phyloP scores from a whole-genome alignment of 2,888 invertebrate species.

The Eledone cirrhosa region DNA sequence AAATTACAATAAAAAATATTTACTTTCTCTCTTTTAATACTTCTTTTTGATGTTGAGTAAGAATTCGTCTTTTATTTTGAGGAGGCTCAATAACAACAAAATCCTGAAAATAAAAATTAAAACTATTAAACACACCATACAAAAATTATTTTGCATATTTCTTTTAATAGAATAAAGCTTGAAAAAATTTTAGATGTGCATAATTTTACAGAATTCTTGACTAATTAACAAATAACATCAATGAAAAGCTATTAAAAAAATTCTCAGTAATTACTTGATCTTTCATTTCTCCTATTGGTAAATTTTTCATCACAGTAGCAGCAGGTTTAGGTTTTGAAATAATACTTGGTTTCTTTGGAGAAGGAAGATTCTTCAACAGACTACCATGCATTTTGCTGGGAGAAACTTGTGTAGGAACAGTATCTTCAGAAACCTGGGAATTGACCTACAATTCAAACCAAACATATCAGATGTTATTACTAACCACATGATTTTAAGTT shows the following conservation, averaged over 20 bases:
- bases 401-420: slow-evolving; percentile 55
- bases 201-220: no score
- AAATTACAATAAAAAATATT: slow-evolving; percentile 7
- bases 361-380: slow-evolving; percentile 54
- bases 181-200: no score
- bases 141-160: neutral
- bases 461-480: no score
- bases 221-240: no score
- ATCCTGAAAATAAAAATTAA: slow-evolving; percentile 42
- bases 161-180: no score
- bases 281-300: slow-evolving; percentile 38
- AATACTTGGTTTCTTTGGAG: slow-evolving; percentile 39
- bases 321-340: slow-evolving; percentile 32
- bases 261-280: slow-evolving; percentile 40
- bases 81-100: slow-evolving; percentile 57
- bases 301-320: slow-evolving; percentile 42
- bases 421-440: slow-evolving; percentile 12
- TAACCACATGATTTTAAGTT: no score
- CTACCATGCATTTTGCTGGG: slow-evolving; percentile 60
- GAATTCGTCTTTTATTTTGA: slow-evolving; percentile 51
- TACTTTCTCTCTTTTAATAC: slow-evolving; percentile 58
- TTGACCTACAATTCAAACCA: neutral
- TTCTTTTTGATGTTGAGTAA: slow-evolving; percentile 64
- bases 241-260: neutral
- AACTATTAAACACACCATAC: no score